Conservation (phyloP, 2,113 vertebrate species). For the Hypocryptadius cinnamomeus region DNA sequence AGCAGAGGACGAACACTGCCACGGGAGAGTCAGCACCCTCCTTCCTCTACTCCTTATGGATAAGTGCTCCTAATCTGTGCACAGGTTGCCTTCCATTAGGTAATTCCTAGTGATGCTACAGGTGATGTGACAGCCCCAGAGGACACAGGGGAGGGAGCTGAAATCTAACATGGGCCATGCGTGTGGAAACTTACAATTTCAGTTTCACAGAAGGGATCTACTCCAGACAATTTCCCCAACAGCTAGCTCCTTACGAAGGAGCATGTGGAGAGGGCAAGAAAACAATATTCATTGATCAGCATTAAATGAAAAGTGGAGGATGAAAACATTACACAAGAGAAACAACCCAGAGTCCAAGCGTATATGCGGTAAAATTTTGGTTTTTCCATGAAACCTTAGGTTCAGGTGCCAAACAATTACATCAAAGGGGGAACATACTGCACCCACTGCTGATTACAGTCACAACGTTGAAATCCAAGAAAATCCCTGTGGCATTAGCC, state of each 20-base stretch:
- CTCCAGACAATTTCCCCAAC: neutral
- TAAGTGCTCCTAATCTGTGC: neutral
- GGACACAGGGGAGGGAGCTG: neutral
- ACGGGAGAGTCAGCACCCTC: neutral
- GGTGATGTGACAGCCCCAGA: neutral
- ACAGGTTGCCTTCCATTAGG: neutral
- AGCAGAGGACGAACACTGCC: neutral
- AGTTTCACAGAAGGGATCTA: neutral
- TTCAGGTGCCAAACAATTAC: constrained; percentile 10
- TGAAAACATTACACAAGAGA: neutral
- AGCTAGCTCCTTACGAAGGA: neutral
- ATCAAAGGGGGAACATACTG: neutral
- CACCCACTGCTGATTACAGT: neutral
- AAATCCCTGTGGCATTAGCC: neutral
- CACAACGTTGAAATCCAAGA: constrained; percentile 8
- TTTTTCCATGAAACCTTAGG: neutral
- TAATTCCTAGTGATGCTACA: neutral
- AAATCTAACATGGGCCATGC: neutral
- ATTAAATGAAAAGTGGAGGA: neutral
- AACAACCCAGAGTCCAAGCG: neutral
- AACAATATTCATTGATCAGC: neutral
- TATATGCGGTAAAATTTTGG: neutral
- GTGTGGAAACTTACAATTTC: neutral
- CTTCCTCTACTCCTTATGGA: accelerated
- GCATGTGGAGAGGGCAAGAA: neutral